Conservation (phyloP, 2,797 vertebrate species). For the Pseudocheirus occidentalis region DNA sequence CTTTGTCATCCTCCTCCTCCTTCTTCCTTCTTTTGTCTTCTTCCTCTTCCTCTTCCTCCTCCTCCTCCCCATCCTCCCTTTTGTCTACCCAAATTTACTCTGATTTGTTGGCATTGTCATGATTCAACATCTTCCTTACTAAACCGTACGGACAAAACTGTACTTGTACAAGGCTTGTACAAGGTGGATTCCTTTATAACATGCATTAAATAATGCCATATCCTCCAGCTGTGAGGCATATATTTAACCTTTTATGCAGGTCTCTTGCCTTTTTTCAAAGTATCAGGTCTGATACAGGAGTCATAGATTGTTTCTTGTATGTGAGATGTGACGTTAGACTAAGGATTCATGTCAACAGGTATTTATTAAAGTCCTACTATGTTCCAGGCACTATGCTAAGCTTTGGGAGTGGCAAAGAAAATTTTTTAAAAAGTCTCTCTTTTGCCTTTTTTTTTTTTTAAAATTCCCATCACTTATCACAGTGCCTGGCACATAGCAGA, state of each 20-base stretch:
- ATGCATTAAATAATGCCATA: background rate
- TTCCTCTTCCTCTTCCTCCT: background rate
- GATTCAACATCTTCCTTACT: background rate
- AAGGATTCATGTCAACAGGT: background rate
- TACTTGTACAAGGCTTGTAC: background rate
- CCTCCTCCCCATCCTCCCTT: background rate
- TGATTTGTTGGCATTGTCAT: background rate
- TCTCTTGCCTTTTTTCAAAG: background rate
- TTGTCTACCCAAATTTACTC: background rate
- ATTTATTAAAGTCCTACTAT: background rate
- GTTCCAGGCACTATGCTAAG: background rate
- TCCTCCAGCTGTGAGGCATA: background rate
- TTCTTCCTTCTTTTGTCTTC: background rate
- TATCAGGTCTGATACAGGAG: background rate
- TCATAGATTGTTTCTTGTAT: background rate
- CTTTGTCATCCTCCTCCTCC: background rate
- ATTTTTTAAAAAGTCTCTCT: background rate
- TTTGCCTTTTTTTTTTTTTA: background rate
- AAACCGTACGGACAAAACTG: background rate
- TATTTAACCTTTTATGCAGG: background rate
- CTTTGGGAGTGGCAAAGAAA: background rate
- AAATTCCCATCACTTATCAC: background rate
- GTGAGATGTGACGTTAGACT: background rate
- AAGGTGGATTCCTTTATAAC: background rate
- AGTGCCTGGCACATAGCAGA: background rate